phyloP scores from a whole-genome alignment of 2,888 invertebrate genomes.

The Ischnus inquisitorius region DNA sequence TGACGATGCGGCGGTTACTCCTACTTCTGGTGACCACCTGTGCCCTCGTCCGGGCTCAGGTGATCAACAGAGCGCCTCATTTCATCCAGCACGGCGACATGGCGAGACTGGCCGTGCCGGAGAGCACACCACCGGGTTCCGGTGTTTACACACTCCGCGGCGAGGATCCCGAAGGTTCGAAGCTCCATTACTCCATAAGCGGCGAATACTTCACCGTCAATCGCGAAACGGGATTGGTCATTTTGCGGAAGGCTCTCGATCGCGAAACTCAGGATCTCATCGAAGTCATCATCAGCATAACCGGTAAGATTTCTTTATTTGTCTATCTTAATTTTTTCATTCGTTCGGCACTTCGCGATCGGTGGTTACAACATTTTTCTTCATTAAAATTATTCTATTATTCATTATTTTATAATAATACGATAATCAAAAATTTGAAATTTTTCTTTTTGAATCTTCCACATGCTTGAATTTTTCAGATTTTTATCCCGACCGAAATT shows the following conservation, averaged over 20 bases:
- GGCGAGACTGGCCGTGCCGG: constrained; percentile 91
- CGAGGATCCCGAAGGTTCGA: constrained; percentile 91
- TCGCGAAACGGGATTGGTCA: constrained; percentile 91
- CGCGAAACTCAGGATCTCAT: constrained; percentile 90
- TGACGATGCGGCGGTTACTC: constrained; percentile 79
- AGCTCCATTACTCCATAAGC: constrained; percentile 92
- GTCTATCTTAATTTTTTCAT: constrained; percentile 34
- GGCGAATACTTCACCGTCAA: constrained; percentile 94
- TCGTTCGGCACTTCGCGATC: background rate
- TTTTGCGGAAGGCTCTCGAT: constrained; percentile 90
- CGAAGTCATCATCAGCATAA: constrained; percentile 93
- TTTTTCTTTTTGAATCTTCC: too few relatives aligned
- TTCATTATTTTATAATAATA: constrained; percentile 31
- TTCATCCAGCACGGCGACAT: constrained; percentile 93
- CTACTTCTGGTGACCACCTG: constrained; percentile 75
- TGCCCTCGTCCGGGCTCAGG: constrained; percentile 85
- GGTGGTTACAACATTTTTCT: background rate
- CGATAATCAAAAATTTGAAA: background rate
- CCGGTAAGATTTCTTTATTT: constrained; percentile 86
- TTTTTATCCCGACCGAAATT: too few relatives aligned
- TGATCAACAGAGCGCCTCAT: constrained; percentile 90
- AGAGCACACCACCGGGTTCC: constrained; percentile 91
- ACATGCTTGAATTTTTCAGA: too few relatives aligned
- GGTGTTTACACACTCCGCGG: constrained; percentile 92
- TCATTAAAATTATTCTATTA: background rate